Base-by-base conservation (phyloP, 2,888 invertebrate species). In the Phyto melanocephala region DNA sequence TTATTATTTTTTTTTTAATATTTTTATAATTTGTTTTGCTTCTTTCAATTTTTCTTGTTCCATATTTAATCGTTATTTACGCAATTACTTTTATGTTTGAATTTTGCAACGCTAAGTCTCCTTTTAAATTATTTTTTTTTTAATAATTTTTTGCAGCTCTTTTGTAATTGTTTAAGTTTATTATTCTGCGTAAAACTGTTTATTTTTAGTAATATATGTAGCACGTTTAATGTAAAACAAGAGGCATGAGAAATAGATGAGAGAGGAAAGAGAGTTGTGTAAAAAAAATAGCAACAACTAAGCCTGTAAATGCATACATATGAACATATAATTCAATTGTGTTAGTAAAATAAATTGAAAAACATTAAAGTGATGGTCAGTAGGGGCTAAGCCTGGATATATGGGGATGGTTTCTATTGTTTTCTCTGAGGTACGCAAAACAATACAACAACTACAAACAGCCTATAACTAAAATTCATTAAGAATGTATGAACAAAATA, bases 121-220 rank as follows among this genome's bases (percentile, higher is more conserved):
- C 22, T 37, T 50, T 60, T n/a, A n/a, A n/a, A n/a, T n/a, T n/a
- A n/a, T n/a, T n/a, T n/a, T n/a, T n/a, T n/a, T n/a, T n/a, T n/a
- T 70, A 45, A 47, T 35, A 13, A 13, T 22, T 54, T 20, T 33
- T 22, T 24, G 4, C 28, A 28, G 28, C 15, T 62, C 11, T 58
- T 10, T 56, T n/a, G 17, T 28, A 33, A 17, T 50, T 28, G 24
- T 3, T n/a, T n/a, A 7, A 42, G 13, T 79, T 42, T 35, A 40
- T 24, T 50, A 52, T 67, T 56, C 37, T 62, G 52, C 65, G 56
- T 68, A 68, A 71, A 52, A 60, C 15, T 72, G 60, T 72, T 65
- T 52, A 24, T 35, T 80, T 68, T 80, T 54, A 68, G 45, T 74
- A 45, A 68, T 67, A 68, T n/a, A n/a, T n/a, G n/a, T 62, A 60